These are phyloP conservation scores for Pangasius djambal DNA, from an alignment of 2,797 vertebrate species.

Conservation along the genomic window DNA sequence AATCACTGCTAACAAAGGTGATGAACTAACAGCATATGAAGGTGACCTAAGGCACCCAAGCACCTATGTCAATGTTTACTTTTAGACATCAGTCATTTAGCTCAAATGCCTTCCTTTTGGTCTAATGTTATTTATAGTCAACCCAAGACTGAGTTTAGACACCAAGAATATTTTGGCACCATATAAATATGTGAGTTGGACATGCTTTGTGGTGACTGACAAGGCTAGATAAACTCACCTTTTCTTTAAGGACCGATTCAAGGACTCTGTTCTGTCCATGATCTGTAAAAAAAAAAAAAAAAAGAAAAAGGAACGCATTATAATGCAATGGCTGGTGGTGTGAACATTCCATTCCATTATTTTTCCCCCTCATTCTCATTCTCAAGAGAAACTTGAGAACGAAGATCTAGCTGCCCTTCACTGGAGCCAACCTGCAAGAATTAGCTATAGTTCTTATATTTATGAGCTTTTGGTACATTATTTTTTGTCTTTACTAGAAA, in stretches of 20 bases:
- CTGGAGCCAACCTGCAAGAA: neutral
- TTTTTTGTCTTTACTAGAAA: constrained; percentile 15
- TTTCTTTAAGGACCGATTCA: constrained; percentile 88
- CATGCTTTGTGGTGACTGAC: neutral
- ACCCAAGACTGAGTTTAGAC: neutral
- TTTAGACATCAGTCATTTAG: constrained; percentile 49
- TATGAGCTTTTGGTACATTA: neutral
- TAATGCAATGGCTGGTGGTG: neutral
- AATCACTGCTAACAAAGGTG: constrained; percentile 64
- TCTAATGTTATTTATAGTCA: constrained; percentile 40
- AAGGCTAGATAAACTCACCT: constrained; percentile 74
- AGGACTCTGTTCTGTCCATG: constrained; percentile 84
- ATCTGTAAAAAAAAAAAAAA: constrained; percentile 74
- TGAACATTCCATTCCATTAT: neutral
- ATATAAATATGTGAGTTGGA: neutral
- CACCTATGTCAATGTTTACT: constrained; percentile 60
- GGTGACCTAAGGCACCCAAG: constrained; percentile 49
- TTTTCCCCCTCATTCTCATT: neutral
- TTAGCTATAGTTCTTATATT: neutral
- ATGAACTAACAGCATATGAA: constrained; percentile 50
- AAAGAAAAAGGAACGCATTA: neutral
- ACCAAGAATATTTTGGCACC: neutral
- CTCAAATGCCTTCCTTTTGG: constrained; percentile 32
- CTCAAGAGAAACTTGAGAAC: neutral
- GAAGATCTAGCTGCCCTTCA: neutral